Percentiles rank a stretch among this genome's conserved stretches.
Conservation (phyloP, 1,140 invertebrate genomes). For the Drosophila bipectinata region DNA sequence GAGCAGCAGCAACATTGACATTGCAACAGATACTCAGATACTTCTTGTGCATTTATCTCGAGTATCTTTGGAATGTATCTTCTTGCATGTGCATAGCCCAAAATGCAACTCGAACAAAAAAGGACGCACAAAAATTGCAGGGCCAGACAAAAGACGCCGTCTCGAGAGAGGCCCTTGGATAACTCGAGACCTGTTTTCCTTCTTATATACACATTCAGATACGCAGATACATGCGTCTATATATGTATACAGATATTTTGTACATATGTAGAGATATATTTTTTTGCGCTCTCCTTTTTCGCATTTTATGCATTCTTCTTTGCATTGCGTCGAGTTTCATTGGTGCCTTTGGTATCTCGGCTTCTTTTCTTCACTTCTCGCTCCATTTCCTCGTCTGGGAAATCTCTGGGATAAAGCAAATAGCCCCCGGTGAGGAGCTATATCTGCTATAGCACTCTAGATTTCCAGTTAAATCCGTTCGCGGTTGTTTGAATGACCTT, state of each 20-base stretch:
- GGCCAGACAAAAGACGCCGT: conserved; percentile 28
- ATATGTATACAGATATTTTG: conserved; percentile 2
- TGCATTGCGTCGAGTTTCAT: conserved; percentile 48
- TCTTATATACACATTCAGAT: conserved; percentile 41
- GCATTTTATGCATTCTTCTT: conserved; percentile 49
- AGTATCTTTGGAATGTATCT: conserved; percentile 76
- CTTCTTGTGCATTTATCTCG: conserved; percentile 62
- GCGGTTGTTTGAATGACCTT: conserved; percentile 64
- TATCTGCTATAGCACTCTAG: too few species aligned
- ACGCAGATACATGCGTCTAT: conserved; percentile 18
- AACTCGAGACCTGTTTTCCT: conserved; percentile 68
- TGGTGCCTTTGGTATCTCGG: conserved; percentile 16
- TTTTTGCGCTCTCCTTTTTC: conserved; percentile 42
- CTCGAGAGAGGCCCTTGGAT: conserved; percentile 44
- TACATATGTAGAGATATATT: not conserved
- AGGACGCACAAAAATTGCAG: conserved; percentile 71
- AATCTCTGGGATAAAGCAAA: conserved; percentile 48
- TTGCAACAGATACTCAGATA: conserved; percentile 34
- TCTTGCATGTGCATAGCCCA: conserved; percentile 60
- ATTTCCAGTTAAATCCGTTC: conserved; percentile 73
- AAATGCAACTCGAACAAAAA: conserved; percentile 61
- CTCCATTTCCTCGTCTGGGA: conserved; percentile 68
- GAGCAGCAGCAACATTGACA: conserved; percentile 53
- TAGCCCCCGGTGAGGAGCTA: conserved; percentile 31
- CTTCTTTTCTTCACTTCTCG: conserved; percentile 12